Conservation (phyloP, 2,113 vertebrate species). For the Mystacornis crossleyi region DNA sequence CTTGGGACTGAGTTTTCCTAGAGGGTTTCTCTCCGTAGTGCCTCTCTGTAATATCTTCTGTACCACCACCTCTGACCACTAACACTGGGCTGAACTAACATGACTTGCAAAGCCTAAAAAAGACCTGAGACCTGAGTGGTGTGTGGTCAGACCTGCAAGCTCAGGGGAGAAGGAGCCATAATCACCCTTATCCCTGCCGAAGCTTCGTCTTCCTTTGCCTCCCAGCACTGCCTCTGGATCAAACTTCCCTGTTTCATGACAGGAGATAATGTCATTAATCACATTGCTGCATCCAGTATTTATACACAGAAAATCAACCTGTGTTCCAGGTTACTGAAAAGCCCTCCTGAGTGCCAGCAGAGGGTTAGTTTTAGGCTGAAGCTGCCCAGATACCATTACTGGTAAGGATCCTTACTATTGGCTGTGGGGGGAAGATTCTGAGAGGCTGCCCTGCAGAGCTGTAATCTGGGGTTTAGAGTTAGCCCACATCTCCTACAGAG, state of each 20-base stretch:
- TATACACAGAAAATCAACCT: not conserved
- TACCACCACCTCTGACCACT: accelerated
- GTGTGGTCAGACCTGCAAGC: not conserved
- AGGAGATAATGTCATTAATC: constrained; percentile 3
- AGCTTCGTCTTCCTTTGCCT: not conserved
- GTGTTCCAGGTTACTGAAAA: constrained; percentile 13
- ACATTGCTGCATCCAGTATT: not conserved
- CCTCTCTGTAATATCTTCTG: not conserved
- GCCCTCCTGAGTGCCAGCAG: not conserved
- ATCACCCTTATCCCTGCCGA: not conserved
- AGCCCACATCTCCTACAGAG: not conserved
- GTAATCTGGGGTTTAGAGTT: not conserved
- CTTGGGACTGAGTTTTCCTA: not conserved
- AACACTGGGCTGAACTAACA: not conserved
- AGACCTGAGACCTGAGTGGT: not conserved
- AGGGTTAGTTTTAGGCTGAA: not conserved
- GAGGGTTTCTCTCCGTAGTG: not conserved
- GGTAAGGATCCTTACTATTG: not conserved
- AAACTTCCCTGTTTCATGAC: not conserved
- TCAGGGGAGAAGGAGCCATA: not conserved
- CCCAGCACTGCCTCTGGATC: not conserved
- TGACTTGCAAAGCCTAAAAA: not conserved
- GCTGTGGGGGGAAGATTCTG: not conserved
- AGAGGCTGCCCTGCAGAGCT: not conserved
- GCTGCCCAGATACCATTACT: not conserved